Conservation (phyloP, 2,113 vertebrate species). For the Redunca redunca region DNA sequence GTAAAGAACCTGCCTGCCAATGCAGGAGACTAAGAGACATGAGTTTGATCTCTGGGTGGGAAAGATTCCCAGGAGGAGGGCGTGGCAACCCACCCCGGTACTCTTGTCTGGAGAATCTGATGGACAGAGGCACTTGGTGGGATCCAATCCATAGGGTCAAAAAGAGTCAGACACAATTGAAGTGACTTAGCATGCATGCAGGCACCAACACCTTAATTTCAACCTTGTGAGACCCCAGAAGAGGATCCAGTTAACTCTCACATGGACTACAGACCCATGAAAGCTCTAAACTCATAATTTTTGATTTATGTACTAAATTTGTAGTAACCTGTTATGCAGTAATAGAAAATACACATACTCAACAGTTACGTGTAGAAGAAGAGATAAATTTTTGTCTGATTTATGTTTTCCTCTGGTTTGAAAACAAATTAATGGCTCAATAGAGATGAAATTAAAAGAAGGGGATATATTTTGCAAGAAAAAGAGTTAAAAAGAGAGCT, state of each 20-base stretch:
- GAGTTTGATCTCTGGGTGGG: not conserved
- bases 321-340: not conserved
- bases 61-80: not conserved
- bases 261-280: not conserved
- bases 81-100: accelerated
- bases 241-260: not conserved
- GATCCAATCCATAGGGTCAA: not conserved
- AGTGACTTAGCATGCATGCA: not conserved
- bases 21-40: not conserved
- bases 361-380: not conserved
- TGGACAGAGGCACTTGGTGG: not conserved
- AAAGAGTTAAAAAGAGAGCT: not conserved
- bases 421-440: not conserved
- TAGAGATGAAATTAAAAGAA: not conserved
- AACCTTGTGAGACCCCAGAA: not conserved
- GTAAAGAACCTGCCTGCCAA: not conserved
- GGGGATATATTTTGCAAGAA: not conserved
- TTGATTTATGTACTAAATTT: not conserved
- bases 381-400: not conserved
- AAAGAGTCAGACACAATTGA: not conserved
- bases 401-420: not conserved
- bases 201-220: not conserved
- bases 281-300: not conserved
- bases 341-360: not conserved
- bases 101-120: not conserved